Conservation (phyloP, 2,797 vertebrate species). For the Gorsachius magnificus region DNA sequence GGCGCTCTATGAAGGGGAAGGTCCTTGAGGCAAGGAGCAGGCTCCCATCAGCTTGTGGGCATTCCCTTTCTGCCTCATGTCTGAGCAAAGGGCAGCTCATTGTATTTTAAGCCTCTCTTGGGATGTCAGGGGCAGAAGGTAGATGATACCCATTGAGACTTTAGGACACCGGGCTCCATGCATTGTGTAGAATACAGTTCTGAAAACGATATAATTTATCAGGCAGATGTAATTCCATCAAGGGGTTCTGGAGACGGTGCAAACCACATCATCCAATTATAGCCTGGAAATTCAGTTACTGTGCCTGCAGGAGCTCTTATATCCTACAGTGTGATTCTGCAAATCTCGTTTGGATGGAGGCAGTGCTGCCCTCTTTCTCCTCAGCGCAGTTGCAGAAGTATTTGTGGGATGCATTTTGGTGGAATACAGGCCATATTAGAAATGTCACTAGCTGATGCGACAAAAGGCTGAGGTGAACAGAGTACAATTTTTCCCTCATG, state of each 20-base stretch:
- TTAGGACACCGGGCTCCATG: not conserved
- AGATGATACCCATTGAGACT: not conserved
- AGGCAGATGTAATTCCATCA: constrained; percentile 46
- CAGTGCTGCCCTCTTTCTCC: not conserved
- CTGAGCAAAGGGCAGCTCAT: not conserved
- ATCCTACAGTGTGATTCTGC: not conserved
- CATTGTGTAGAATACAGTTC: not conserved
- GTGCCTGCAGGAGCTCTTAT: constrained; percentile 30
- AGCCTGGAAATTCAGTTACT: constrained; percentile 45
- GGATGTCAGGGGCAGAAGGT: not conserved
- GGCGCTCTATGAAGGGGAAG: not conserved
- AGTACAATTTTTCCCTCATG: not conserved
- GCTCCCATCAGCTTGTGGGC: not conserved
- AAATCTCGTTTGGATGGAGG: not conserved
- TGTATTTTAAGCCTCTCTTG: not conserved
- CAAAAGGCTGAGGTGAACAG: not conserved
- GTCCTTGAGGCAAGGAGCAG: not conserved
- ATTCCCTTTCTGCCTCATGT: not conserved
- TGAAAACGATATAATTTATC: constrained; percentile 32
- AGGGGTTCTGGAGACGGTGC: constrained; percentile 47
- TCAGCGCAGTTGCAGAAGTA: not conserved
- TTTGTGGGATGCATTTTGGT: not conserved
- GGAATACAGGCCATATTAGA: not conserved
- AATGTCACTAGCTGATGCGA: not conserved
- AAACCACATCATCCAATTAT: constrained; percentile 53